Evolutionary conservation across 2,113 vertebrate genomes (phyloP), one percentile per base, ranked within the genome.

Genomic region (Pygoscelis adeliae): DNA sequence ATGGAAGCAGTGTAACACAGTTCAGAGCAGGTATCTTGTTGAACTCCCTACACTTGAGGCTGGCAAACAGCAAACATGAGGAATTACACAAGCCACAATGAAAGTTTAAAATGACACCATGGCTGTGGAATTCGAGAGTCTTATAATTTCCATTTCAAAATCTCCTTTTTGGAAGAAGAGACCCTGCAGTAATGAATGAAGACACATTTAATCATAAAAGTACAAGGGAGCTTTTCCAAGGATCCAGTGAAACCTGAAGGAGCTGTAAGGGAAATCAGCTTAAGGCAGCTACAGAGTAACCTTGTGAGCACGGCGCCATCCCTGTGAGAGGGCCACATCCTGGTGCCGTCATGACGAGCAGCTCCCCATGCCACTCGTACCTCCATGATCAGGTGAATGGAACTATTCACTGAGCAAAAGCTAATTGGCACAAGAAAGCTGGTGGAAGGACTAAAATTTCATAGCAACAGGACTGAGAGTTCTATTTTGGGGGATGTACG

Each of bases 121-220:
- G n/a, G 17, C 42, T 84, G 36, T 85, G 81, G 87, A 94, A 96
- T 94, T 87, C 84, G 40, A 86, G 30, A 89, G 36, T 59, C 50
- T 77, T 92, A 63, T 27, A 81, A 91, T 89, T 96, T 82, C 46
- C 56, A 89, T 58, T 85, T 89, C 53, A 82, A 87, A 84, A 84
- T 84, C 61, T 89, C 34, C 25, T 16, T 26, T 56, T 84, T 82
- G 70, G 89, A 82, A 82, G 88, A 77, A 86, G 17, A 92, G 29
- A 38, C 20, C 36, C 85, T 6, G 23, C 22, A 89, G 38, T 44
- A 67, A 76, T 76, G 83, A 81, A 87, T 90, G 80, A 93, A 95
- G 56, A 56, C 50, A 71, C 5, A 20, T 66, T 56, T 78, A 81
- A 77, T 27, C 29, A 44, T 50, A 59, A 88, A 74, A 36, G 22